A percentile compares a stretch with the other conserved stretches of the same genome.
phyloP scores from a whole-genome alignment of 2,888 invertebrate genomes.

The Subacronicta megacephala region DNA sequence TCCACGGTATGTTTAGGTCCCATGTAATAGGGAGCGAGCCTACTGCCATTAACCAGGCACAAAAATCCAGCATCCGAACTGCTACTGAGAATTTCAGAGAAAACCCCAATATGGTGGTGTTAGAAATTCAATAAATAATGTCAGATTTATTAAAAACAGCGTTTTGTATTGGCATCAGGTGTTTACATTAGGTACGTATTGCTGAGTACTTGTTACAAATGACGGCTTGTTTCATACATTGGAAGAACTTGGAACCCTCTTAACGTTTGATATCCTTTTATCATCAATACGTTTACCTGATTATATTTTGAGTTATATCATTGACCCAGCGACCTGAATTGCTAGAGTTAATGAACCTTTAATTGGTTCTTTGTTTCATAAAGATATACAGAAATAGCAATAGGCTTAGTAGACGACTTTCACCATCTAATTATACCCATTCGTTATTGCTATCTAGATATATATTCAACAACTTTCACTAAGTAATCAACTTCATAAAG shows the following conservation, averaged over 20 bases:
- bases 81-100: too few species aligned
- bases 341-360: constrained; percentile 14
- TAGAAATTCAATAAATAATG: constrained; percentile 58
- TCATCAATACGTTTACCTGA: background rate
- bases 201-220: constrained; percentile 31
- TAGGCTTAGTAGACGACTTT: constrained; percentile 42
- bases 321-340: constrained; percentile 4
- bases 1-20: too few species aligned
- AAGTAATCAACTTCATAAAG: constrained; percentile 47
- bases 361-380: constrained; percentile 31
- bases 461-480: constrained; percentile 47
- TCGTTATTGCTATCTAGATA: constrained; percentile 33
- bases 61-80: too few species aligned
- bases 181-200: constrained; percentile 40
- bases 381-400: constrained; percentile 35
- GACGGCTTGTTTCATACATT: constrained; percentile 22
- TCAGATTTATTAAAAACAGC: constrained; percentile 60
- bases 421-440: constrained; percentile 51
- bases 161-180: constrained; percentile 48
- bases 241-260: constrained; percentile 35
- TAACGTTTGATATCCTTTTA: constrained; percentile 43
- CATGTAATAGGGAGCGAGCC: too few species aligned
- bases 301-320: background rate
- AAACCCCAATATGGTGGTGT: too few species aligned
- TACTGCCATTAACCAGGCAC: too few species aligned